Percentiles rank a stretch among this genome's conserved stretches.
Evolutionary conservation across 2,888 invertebrate genomes (phyloP).

Genomic region (Petrolisthes manimaculis): DNA sequence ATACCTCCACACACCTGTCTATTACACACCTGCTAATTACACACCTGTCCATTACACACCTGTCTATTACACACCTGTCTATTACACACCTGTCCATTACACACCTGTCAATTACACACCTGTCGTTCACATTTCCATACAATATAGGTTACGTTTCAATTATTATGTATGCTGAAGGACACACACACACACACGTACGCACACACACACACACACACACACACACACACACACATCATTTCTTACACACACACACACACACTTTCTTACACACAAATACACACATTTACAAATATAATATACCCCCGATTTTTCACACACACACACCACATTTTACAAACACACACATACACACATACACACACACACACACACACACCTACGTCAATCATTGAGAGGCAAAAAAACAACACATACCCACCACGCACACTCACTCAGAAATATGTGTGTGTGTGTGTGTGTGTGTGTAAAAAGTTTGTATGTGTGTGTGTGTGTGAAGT

Average conservation of each 20-base stretch:
- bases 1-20: background rate
- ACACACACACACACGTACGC: background rate
- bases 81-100: background rate
- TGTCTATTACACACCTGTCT: slow-evolving; percentile 2
- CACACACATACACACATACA: background rate
- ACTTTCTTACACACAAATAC: no score
- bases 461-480: no score
- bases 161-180: background rate
- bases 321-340: no score
- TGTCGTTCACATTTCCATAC: background rate
- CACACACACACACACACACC: background rate
- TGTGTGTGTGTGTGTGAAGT: no score
- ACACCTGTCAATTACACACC: background rate
- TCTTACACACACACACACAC: slow-evolving; percentile 5
- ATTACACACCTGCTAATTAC: background rate
- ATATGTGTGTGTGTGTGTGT: background rate
- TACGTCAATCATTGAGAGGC: no score
- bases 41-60: slow-evolving; percentile 2
- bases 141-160: background rate
- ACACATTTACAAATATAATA: no score
- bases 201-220: slow-evolving; percentile 18
- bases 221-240: no score
- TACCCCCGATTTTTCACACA: no score
- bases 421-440: background rate
- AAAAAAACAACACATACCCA: background rate